These are phyloP conservation scores for Uromys caudimaculatus DNA, from an alignment of 2,797 vertebrate genomes.

Conservation along the genomic window DNA sequence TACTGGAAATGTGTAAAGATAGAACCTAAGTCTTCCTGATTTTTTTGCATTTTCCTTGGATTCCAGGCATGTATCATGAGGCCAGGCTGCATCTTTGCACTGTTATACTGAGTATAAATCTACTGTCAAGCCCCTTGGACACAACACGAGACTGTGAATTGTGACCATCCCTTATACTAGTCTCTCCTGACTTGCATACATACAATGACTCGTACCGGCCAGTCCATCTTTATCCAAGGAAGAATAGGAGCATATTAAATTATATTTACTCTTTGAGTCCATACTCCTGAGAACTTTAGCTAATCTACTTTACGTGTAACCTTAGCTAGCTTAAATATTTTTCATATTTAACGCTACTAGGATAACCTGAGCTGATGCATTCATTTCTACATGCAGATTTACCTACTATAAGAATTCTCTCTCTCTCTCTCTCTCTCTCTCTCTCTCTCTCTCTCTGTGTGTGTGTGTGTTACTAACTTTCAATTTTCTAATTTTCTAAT, in stretches of 20 bases:
- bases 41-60: not conserved
- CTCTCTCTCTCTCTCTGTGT: too few species aligned
- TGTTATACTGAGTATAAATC: not conserved
- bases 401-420: not conserved
- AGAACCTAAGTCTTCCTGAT: not conserved
- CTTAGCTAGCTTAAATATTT: constrained; percentile 4
- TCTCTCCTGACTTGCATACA: not conserved
- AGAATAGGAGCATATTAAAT: not conserved
- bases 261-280: not conserved
- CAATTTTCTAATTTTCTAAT: not conserved
- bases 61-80: not conserved
- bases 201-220: not conserved
- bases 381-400: not conserved
- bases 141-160: not conserved
- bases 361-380: not conserved
- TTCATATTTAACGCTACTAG: not conserved
- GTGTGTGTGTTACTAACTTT: not conserved
- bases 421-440: too few species aligned
- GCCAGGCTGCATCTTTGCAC: not conserved
- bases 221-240: not conserved
- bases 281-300: not conserved
- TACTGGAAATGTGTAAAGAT: not conserved
- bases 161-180: not conserved
- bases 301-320: not conserved
- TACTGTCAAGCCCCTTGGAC: not conserved